Percentiles rank a stretch among this genome's conserved stretches.
Evolutionary conservation across 2,888 invertebrate genomes (phyloP).

Genomic region (Ferrisia virgata): DNA sequence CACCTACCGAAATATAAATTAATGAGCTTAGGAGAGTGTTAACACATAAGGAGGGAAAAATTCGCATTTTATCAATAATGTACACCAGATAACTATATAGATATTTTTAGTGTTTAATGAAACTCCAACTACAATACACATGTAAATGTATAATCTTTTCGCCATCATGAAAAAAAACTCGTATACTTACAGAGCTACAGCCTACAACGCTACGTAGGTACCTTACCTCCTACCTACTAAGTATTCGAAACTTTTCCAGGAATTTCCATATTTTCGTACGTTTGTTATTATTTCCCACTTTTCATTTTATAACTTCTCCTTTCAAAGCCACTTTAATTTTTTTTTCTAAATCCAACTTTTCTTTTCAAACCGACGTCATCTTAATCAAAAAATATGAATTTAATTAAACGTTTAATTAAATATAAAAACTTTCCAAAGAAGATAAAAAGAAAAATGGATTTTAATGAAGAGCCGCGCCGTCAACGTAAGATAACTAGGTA

Average conservation of each 20-base stretch:
- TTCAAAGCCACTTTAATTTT: not conserved
- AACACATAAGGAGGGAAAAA: no score
- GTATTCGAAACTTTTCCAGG: not conserved
- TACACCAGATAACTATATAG: no score
- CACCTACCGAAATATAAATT: no score
- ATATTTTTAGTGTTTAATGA: no score
- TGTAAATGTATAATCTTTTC: no score
- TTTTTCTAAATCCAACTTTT: not conserved
- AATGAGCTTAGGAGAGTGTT: no score
- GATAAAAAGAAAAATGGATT: not conserved
- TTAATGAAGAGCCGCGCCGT: not conserved
- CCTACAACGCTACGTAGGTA: not conserved
- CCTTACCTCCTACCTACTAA: no score
- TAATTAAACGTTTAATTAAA: constrained; percentile 9
- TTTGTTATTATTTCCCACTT: constrained; percentile 14
- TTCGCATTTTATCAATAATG: no score
- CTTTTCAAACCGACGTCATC: not conserved
- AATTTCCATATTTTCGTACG: constrained; percentile 9
- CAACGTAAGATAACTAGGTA: not conserved
- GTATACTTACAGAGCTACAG: not conserved
- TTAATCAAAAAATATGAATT: not conserved
- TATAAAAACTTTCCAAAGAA: not conserved
- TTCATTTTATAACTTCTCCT: not conserved
- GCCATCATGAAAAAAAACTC: no score
- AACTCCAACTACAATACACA: no score